These are phyloP conservation scores for Metridium senile DNA, from an alignment of 92 coral and sea anemone genomes.

Conservation along the genomic window DNA sequence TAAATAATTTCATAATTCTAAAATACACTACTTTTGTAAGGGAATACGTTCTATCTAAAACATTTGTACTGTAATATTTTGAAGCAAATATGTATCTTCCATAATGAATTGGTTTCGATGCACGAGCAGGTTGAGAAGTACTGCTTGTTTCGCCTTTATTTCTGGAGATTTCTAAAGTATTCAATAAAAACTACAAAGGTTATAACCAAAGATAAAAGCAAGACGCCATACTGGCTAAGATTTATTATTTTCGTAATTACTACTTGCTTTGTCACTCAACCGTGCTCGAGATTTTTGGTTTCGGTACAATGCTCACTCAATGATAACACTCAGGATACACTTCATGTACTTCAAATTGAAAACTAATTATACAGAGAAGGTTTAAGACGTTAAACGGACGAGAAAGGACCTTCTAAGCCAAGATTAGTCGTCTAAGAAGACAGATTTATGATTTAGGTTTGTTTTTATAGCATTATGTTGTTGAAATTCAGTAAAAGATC, in stretches of 20 bases:
- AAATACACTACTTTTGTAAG: too few species aligned
- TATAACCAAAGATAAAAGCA: background rate
- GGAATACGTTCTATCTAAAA: too few species aligned
- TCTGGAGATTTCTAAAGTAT: slow-evolving; percentile 11
- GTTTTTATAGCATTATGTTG: slow-evolving; percentile 20
- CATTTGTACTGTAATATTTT: too few species aligned
- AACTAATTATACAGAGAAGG: background rate
- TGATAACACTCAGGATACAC: slow-evolving; percentile 7
- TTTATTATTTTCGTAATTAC: background rate
- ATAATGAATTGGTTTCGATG: too few species aligned
- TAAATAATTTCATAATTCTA: background rate
- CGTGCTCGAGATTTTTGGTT: background rate
- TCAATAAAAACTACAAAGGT: background rate
- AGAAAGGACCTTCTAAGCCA: slow-evolving; percentile 2
- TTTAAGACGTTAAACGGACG: background rate
- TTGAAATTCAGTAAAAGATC: slow-evolving; percentile 6
- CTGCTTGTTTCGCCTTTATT: too few species aligned
- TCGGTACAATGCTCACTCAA: background rate
- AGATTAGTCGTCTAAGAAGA: background rate
- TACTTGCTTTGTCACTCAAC: slow-evolving; percentile 9
- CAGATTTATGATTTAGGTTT: slow-evolving; percentile 3
- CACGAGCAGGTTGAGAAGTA: too few species aligned
- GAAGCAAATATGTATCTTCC: too few species aligned
- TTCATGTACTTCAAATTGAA: slow-evolving; percentile 3
- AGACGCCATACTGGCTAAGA: slow-evolving; percentile 11